These are phyloP conservation scores for Mizuhopecten yessoensis DNA, from an alignment of 1,140 invertebrate genomes.

Conservation along the genomic window DNA sequence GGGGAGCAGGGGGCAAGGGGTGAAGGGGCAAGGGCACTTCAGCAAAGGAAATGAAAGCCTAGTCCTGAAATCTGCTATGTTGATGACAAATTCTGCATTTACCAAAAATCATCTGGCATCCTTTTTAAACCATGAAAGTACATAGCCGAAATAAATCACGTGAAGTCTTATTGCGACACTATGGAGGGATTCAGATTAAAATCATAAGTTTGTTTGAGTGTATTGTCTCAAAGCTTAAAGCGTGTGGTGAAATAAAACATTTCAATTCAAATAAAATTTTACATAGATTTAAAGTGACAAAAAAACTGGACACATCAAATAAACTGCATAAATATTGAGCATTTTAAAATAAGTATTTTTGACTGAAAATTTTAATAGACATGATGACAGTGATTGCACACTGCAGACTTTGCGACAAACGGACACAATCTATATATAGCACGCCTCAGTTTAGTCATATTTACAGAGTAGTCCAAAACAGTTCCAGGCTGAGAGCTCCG, in stretches of 20 bases:
- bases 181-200: background rate
- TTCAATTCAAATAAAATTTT: background rate
- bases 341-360: background rate
- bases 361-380: background rate
- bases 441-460: slow-evolving; percentile 49
- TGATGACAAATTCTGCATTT: too few relatives aligned
- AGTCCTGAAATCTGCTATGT: too few relatives aligned
- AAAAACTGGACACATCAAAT: background rate
- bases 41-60: background rate
- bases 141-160: too few relatives aligned
- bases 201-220: background rate
- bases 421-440: background rate
- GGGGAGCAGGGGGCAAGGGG: background rate
- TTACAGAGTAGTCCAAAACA: slow-evolving; percentile 70
- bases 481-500: slow-evolving; percentile 46
- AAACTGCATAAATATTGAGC: background rate
- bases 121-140: too few relatives aligned
- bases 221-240: too few relatives aligned
- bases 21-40: too few relatives aligned
- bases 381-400: slow-evolving; percentile 48
- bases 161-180: background rate
- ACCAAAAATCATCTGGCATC: background rate
- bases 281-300: background rate
- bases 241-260: background rate
- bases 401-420: slow-evolving; percentile 1